phyloP scores from a whole-genome alignment of 1,140 invertebrate genomes.

The Spodoptera frugiperda region DNA sequence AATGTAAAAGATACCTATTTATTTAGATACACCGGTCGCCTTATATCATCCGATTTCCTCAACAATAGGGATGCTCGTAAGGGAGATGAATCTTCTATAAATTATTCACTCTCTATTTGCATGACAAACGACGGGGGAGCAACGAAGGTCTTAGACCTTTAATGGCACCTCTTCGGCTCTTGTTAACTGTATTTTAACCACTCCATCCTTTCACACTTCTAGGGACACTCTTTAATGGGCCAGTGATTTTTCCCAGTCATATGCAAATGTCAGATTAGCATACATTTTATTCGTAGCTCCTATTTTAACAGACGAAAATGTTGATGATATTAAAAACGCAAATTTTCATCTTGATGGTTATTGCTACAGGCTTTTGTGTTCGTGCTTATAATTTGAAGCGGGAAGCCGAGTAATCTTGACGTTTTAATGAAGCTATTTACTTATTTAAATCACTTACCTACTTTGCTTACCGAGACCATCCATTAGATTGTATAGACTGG shows the following conservation, averaged over 20 bases:
- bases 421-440: conserved; percentile 23
- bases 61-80: conserved; percentile 65
- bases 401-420: conserved; percentile 1
- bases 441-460: conserved; percentile 25
- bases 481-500: neutral
- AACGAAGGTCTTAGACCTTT: conserved; percentile 74
- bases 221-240: conserved; percentile 72
- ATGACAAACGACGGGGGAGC: conserved; percentile 77
- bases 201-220: conserved; percentile 67
- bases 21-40: conserved; percentile 37
- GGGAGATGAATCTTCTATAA: conserved; percentile 74
- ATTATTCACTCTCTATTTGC: conserved; percentile 83
- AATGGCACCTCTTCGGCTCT: conserved; percentile 71
- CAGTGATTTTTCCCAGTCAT: conserved; percentile 77
- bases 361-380: conserved; percentile 31
- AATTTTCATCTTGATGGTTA: conserved; percentile 45
- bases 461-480: neutral
- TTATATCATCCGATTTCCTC: conserved; percentile 55
- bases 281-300: conserved; percentile 69
- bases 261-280: conserved; percentile 78
- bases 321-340: conserved; percentile 64
- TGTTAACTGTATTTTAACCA: conserved; percentile 66
- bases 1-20: conserved; percentile 41
- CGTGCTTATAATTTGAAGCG: conserved; percentile 16
- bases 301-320: conserved; percentile 58